Conservation (phyloP, 1,140 invertebrate genomes). For the Venturia canescens region DNA sequence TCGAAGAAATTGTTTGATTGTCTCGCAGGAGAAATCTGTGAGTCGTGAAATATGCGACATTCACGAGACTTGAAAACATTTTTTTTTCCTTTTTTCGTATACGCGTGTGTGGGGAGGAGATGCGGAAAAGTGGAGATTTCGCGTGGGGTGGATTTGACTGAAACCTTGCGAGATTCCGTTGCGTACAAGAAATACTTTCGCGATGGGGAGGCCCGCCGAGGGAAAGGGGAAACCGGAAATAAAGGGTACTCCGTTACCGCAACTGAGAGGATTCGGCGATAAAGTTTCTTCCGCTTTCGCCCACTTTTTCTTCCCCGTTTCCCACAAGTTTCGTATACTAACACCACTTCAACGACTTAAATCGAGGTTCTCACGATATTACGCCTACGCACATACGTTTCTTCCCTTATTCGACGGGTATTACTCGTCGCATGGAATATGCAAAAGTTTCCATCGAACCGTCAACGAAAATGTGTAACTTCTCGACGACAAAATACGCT, state of each 20-base stretch:
- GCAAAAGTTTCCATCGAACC: not conserved
- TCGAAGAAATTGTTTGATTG: too few species aligned
- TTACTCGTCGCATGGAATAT: not conserved
- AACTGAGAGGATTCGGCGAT: constrained; percentile 10
- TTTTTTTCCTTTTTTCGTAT: not conserved
- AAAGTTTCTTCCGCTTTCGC: constrained; percentile 7
- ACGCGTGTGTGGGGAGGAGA: not conserved
- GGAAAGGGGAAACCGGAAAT: constrained; percentile 19
- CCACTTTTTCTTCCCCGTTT: not conserved
- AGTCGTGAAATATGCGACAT: not conserved
- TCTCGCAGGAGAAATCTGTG: too few species aligned
- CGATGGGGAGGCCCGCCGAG: not conserved
- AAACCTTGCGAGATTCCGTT: not conserved
- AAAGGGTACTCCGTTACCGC: constrained; percentile 7
- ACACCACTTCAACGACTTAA: not conserved
- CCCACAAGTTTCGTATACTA: constrained; percentile 1
- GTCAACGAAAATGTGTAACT: too few species aligned
- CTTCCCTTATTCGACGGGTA: not conserved
- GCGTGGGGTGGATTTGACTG: not conserved
- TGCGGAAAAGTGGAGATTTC: not conserved
- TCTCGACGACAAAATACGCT: too few species aligned
- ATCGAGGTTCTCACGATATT: constrained; percentile 3
- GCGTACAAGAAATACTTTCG: not conserved
- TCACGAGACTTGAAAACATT: not conserved
- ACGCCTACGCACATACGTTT: not conserved